Conservation (phyloP, 2,888 invertebrate genomes). For the Athrips mouffetella region DNA sequence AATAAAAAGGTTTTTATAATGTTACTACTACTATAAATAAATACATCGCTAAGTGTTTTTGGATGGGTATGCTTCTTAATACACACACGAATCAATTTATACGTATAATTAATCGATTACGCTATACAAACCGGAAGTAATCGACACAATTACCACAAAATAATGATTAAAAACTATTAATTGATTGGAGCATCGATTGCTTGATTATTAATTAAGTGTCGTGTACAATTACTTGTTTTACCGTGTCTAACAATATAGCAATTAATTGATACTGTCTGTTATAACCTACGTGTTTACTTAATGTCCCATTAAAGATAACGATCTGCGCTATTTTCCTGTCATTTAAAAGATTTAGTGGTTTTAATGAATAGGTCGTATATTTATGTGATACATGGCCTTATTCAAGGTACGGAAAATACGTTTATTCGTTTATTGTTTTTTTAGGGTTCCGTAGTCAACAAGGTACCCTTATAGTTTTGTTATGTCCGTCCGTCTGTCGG, state of each 20-base stretch:
- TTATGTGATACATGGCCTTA: background rate
- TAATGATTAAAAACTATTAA: background rate
- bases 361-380: conserved; percentile 1
- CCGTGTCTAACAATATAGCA: background rate
- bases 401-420: background rate
- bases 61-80: too few species aligned
- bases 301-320: background rate
- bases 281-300: background rate
- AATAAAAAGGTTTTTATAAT: too few species aligned
- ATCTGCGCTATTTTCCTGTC: background rate
- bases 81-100: too few species aligned
- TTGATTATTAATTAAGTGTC: background rate
- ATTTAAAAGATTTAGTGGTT: background rate
- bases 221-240: background rate
- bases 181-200: background rate
- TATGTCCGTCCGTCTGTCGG: too few species aligned
- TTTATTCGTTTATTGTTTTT: background rate
- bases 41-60: too few species aligned
- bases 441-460: too few species aligned
- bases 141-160: background rate
- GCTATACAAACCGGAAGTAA: too few species aligned
- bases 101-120: too few species aligned
- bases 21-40: too few species aligned
- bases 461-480: too few species aligned
- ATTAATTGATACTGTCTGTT: background rate